Evolutionary conservation across 1,140 invertebrate species (phyloP).

Genomic region (Saccostrea glomerata): DNA sequence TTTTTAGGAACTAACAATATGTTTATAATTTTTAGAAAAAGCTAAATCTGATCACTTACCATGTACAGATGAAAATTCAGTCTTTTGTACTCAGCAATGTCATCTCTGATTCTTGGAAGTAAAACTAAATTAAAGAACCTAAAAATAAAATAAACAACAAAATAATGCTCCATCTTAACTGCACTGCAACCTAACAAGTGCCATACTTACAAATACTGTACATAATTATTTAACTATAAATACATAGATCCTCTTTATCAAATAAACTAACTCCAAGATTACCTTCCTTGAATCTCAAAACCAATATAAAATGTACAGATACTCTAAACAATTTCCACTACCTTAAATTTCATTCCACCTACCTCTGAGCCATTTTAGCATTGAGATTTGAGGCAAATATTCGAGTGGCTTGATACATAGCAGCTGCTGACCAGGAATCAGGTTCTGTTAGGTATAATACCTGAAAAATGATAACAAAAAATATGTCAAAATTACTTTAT

Average conservation of each 20-base stretch:
- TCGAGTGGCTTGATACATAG: conserved; percentile 95
- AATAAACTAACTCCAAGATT: not conserved
- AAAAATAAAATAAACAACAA: conserved; percentile 58
- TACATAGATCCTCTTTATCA: not conserved
- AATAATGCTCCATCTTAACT: no score
- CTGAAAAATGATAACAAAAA: conserved; percentile 77
- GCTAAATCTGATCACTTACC: conserved; percentile 65
- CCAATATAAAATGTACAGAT: no score
- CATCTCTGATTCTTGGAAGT: conserved; percentile 95
- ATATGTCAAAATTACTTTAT: not conserved
- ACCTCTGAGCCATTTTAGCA: conserved; percentile 96
- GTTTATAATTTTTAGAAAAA: no score
- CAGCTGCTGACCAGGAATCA: conserved; percentile 89
- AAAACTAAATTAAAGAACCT: conserved; percentile 96
- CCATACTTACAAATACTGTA: no score
- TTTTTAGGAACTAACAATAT: not conserved
- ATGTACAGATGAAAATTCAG: conserved; percentile 98
- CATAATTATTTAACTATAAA: not conserved
- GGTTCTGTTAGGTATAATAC: conserved; percentile 88
- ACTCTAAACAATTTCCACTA: no score
- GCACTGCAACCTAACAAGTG: no score
- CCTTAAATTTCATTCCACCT: not conserved
- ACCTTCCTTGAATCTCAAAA: no score
- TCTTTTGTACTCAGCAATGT: conserved; percentile 95
- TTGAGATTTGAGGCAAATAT: conserved; percentile 98